These are phyloP conservation scores for Cygnus buccinator DNA, from an alignment of 2,113 vertebrate species.

Conservation along the genomic window DNA sequence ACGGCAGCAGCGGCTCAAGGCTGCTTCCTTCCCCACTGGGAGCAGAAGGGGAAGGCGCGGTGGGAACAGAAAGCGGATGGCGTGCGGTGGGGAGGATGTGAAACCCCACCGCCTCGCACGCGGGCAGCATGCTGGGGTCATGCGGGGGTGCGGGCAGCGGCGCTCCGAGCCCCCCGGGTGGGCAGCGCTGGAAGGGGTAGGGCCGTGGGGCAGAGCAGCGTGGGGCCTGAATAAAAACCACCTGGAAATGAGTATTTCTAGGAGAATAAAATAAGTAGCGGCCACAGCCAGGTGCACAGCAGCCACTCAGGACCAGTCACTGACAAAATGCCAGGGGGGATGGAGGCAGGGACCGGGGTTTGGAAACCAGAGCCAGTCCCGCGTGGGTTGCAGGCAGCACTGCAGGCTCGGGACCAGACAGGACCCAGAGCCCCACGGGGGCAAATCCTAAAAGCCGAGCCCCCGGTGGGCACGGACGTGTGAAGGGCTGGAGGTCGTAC, in stretches of 20 bases:
- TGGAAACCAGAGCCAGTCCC: background rate
- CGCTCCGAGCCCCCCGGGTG: fast-evolving
- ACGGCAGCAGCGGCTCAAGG: fast-evolving
- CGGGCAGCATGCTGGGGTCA: background rate
- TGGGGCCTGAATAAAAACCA: background rate
- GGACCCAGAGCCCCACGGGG: background rate
- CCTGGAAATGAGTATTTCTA: background rate
- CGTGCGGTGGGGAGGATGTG: background rate
- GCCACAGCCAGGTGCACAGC: background rate
- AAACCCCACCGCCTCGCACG: background rate
- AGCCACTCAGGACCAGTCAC: background rate
- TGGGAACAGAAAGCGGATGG: background rate
- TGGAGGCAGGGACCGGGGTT: background rate
- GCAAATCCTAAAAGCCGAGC: background rate
- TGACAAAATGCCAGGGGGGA: background rate
- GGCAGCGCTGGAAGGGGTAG: background rate
- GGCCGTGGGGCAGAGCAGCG: fast-evolving
- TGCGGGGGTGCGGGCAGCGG: background rate
- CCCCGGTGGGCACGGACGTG: background rate
- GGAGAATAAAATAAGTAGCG: background rate
- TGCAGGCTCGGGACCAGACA: fast-evolving
- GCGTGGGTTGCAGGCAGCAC: background rate
- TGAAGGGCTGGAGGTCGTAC: background rate
- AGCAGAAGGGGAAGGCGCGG: background rate
- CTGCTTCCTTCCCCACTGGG: background rate